Evolutionary conservation across 2,888 invertebrate species (phyloP).

Genomic region (Drosophila koepferae): DNA sequence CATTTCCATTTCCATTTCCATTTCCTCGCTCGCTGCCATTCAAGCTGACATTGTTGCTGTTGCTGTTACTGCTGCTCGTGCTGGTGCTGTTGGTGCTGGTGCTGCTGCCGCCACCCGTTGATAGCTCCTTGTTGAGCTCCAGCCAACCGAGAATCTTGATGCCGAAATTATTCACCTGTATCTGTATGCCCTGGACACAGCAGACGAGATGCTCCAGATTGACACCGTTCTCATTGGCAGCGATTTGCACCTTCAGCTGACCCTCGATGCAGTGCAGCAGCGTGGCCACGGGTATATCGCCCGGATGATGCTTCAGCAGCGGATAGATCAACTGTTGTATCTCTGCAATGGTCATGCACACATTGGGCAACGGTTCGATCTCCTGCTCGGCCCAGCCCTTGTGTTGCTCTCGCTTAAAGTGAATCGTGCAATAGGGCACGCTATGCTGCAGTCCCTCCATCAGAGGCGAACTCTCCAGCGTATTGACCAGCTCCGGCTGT

Average conservation of each 20-base stretch:
- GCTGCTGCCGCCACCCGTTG: constrained; percentile 73
- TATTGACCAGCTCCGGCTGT: constrained; percentile 87
- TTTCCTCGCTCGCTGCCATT: constrained; percentile 53
- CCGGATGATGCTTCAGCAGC: constrained; percentile 82
- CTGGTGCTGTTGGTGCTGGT: neutral
- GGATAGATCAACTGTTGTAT: constrained; percentile 84
- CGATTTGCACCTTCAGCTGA: constrained; percentile 80
- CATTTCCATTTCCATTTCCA: constrained; percentile 10
- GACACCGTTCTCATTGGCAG: constrained; percentile 88
- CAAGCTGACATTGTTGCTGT: constrained; percentile 18
- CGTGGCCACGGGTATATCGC: constrained; percentile 84
- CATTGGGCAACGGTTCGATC: constrained; percentile 88
- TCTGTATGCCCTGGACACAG: constrained; percentile 90
- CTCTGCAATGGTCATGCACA: constrained; percentile 85
- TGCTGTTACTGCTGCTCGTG: neutral
- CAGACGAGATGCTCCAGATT: constrained; percentile 95
- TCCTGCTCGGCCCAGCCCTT: constrained; percentile 93
- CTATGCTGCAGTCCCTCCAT: constrained; percentile 85
- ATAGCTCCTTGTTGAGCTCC: constrained; percentile 76
- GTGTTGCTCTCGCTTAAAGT: constrained; percentile 87
- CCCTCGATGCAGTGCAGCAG: constrained; percentile 84
- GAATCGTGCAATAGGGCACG: constrained; percentile 88
- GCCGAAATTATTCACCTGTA: constrained; percentile 85
- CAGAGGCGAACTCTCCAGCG: constrained; percentile 85
- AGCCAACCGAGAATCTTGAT: constrained; percentile 84